A percentile compares a stretch with the other conserved stretches of the same genome.
These are phyloP conservation scores for Eupithecia tripunctaria DNA, from an alignment of 2,888 invertebrate genomes.

Conservation along the genomic window DNA sequence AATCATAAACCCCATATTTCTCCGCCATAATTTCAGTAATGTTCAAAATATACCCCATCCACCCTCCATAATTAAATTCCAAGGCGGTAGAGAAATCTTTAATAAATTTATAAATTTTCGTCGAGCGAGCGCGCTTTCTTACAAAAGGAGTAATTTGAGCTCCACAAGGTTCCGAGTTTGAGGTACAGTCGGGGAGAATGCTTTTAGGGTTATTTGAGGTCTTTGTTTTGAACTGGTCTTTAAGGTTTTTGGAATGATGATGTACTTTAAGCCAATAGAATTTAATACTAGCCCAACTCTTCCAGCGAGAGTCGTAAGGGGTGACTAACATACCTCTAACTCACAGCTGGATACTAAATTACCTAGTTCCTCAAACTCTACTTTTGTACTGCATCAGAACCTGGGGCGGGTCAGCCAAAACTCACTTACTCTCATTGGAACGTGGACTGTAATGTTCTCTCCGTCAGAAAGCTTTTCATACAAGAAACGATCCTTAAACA, in stretches of 20 bases:
- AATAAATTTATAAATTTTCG: constrained; percentile 80
- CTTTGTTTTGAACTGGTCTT: neutral
- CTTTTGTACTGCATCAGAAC: too few relatives aligned
- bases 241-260: neutral
- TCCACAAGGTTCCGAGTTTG: constrained; percentile 49
- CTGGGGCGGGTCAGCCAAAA: too few relatives aligned
- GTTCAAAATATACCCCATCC: constrained; percentile 21
- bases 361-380: too few relatives aligned
- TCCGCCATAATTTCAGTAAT: constrained; percentile 12
- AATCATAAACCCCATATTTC: neutral
- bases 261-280: too few relatives aligned
- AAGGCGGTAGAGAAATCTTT: constrained; percentile 56
- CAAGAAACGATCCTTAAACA: too few relatives aligned
- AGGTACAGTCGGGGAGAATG: constrained; percentile 23
- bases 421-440: too few relatives aligned
- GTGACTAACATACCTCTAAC: too few relatives aligned
- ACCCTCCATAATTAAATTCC: constrained; percentile 64
- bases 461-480: too few relatives aligned
- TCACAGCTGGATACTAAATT: too few relatives aligned
- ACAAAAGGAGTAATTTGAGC: constrained; percentile 75
- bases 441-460: too few relatives aligned
- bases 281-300: too few relatives aligned
- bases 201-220: neutral
- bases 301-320: too few relatives aligned
- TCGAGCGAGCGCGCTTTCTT: constrained; percentile 65